Conservation (phyloP, 2,797 vertebrate species). For the Acrossocheilus fasciatus region DNA sequence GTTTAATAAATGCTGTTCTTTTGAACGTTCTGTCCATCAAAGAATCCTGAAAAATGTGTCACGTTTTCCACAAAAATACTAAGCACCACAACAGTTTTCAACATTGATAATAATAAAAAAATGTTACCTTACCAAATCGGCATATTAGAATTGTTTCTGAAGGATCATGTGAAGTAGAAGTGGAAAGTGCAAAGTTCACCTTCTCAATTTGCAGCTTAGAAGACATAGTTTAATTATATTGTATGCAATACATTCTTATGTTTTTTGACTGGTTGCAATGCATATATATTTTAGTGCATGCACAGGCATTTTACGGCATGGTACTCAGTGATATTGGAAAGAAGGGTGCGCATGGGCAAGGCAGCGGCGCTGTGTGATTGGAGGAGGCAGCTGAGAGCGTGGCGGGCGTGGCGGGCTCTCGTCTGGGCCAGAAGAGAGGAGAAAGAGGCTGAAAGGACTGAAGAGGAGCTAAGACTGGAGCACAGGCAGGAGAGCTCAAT, state of each 20-base stretch:
- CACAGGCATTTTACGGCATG: conserved; percentile 90
- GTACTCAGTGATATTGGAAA: conserved; percentile 85
- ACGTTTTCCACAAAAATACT: too few species aligned
- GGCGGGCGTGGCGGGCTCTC: conserved; percentile 86
- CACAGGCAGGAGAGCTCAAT: conserved; percentile 80
- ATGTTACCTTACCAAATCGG: too few species aligned
- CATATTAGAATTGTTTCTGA: too few species aligned
- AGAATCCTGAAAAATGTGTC: too few species aligned
- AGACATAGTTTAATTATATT: background rate
- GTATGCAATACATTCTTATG: background rate
- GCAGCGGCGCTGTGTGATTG: conserved; percentile 87
- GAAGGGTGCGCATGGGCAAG: conserved; percentile 85
- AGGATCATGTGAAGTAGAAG: too few species aligned
- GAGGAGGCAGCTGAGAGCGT: conserved; percentile 85
- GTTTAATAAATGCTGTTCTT: too few species aligned
- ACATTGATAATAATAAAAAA: too few species aligned
- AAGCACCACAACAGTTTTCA: too few species aligned
- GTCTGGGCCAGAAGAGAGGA: conserved; percentile 79
- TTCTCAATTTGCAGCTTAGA: conserved; percentile 75
- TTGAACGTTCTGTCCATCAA: too few species aligned
- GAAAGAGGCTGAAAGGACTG: conserved; percentile 77
- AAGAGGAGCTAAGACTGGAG: conserved; percentile 83
- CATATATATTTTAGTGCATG: conserved; percentile 80
- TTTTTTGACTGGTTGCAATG: background rate
- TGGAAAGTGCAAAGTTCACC: conserved; percentile 57